These are phyloP conservation scores for Neopelma chrysocephalum DNA, from an alignment of 2,797 vertebrate species.

Conservation along the genomic window DNA sequence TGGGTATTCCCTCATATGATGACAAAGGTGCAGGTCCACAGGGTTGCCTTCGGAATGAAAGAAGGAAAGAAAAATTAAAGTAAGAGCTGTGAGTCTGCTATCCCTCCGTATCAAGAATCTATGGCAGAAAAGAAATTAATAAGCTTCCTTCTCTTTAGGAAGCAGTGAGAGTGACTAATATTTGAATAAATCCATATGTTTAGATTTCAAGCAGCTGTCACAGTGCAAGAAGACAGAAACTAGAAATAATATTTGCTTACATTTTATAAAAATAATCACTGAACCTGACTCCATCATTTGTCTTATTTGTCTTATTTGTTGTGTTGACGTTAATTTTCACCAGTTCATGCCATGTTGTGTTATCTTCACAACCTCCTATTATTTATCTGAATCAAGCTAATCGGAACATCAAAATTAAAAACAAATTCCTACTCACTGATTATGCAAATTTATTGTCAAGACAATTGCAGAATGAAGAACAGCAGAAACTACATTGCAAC, in stretches of 20 bases:
- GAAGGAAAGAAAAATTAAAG: background rate
- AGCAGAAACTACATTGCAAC: background rate
- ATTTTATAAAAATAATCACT: slow-evolving; percentile 25
- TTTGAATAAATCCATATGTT: slow-evolving; percentile 26
- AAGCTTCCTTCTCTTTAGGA: background rate
- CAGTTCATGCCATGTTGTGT: background rate
- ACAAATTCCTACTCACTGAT: background rate
- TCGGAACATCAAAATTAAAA: slow-evolving; percentile 48
- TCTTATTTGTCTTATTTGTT: slow-evolving; percentile 12
- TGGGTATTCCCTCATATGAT: background rate
- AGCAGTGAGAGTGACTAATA: slow-evolving; percentile 6
- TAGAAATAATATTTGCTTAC: slow-evolving; percentile 28
- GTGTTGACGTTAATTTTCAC: slow-evolving; percentile 16
- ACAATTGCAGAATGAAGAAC: slow-evolving; percentile 31
- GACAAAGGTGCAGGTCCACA: background rate
- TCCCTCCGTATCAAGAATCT: background rate
- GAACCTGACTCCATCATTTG: background rate
- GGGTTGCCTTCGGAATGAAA: background rate
- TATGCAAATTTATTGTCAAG: slow-evolving; percentile 45
- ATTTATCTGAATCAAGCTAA: slow-evolving; percentile 28
- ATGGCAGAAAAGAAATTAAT: background rate
- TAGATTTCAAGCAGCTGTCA: slow-evolving; percentile 3
- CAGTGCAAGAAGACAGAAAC: background rate
- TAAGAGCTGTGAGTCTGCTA: background rate
- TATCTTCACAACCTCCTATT: slow-evolving; percentile 31